Conservation (phyloP, 2,797 vertebrate species). For the Ambastaia sidthimunki region DNA sequence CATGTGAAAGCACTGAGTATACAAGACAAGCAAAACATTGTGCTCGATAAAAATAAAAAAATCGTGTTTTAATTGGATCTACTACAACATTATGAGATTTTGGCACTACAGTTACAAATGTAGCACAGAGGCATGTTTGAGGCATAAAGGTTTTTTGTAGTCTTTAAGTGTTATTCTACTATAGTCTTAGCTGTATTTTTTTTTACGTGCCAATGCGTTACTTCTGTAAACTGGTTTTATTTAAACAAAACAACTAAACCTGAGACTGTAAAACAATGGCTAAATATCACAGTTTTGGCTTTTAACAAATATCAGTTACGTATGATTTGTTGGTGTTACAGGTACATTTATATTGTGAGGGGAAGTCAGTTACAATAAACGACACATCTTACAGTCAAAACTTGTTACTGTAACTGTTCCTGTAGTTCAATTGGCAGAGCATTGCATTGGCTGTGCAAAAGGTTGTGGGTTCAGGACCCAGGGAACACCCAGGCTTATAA, state of each 20-base stretch:
- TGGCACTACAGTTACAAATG: constrained; percentile 18
- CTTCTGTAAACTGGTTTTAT: constrained; percentile 54
- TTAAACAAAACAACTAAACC: not conserved
- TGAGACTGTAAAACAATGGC: constrained; percentile 14
- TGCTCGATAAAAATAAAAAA: constrained; percentile 35
- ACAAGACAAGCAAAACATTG: constrained; percentile 22
- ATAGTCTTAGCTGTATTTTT: no score
- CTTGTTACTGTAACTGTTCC: not conserved
- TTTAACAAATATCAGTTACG: not conserved
- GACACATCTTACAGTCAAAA: not conserved
- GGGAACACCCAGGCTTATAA: no score
- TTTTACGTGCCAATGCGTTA: constrained; percentile 12
- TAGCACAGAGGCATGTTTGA: constrained; percentile 61
- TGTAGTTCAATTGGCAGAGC: no score
- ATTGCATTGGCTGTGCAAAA: no score
- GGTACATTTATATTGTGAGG: constrained; percentile 16
- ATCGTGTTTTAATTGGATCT: constrained; percentile 2
- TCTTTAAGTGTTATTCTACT: constrained; percentile 52
- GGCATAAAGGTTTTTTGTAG: constrained; percentile 12
- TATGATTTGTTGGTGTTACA: not conserved
- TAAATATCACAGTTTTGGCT: not conserved
- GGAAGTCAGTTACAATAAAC: not conserved
- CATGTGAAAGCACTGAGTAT: constrained; percentile 21
- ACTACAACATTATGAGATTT: not conserved
- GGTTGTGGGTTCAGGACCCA: no score